Percentiles rank a stretch among this genome's conserved stretches.
These are phyloP conservation scores for Oligia fasciuncula DNA, from an alignment of 2,888 invertebrate genomes.

Conservation along the genomic window DNA sequence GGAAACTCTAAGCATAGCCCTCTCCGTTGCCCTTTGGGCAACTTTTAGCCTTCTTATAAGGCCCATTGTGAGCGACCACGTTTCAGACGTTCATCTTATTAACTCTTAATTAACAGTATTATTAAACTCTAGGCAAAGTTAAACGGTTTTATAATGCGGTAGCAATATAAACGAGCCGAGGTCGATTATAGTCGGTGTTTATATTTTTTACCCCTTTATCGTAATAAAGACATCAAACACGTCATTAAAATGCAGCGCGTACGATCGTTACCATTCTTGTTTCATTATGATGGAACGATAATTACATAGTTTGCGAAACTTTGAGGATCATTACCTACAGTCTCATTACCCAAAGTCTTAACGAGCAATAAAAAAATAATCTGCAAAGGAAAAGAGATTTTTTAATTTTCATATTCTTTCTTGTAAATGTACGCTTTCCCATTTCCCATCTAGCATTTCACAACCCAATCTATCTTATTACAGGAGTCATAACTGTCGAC, in stretches of 20 bases:
- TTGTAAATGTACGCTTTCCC: not conserved
- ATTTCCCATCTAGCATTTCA: not conserved
- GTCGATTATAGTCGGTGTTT: conserved; percentile 32
- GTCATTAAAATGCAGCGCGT: conserved; percentile 42
- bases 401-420: not conserved
- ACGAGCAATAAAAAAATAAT: conserved; percentile 16
- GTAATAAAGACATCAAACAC: conserved; percentile 56
- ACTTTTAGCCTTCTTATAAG: no score
- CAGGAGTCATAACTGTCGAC: not conserved
- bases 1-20: no score
- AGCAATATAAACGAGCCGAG: conserved; percentile 21
- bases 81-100: not conserved
- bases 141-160: conserved; percentile 7
- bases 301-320: conserved; percentile 46
- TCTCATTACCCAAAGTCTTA: not conserved
- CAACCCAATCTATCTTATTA: not conserved
- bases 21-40: no score
- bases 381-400: not conserved
- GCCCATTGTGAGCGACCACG: no score
- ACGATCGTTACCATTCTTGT: conserved; percentile 49
- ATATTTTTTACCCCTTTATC: conserved; percentile 31
- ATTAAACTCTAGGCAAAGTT: not conserved
- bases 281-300: conserved; percentile 36
- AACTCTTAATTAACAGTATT: not conserved
- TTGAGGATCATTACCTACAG: conserved; percentile 35